Conservation (phyloP, 2,888 invertebrate species). For the Lepidocyrtoides sp. region DNA sequence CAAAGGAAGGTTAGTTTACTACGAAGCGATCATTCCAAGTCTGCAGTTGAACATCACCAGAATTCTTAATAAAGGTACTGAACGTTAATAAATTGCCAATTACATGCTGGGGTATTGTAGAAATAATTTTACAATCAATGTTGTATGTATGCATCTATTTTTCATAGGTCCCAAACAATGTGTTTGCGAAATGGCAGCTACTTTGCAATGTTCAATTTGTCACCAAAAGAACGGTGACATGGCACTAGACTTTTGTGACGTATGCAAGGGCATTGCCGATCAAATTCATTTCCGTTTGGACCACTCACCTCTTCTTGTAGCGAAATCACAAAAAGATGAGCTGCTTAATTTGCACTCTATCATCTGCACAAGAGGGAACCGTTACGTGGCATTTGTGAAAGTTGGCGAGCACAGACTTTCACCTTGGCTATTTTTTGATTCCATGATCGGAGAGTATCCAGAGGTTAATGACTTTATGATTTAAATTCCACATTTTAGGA, state of each 20-base stretch:
- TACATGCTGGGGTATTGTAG: too few relatives aligned
- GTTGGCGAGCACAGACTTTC: slow-evolving; percentile 59
- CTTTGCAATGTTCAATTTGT: slow-evolving; percentile 74
- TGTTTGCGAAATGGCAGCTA: slow-evolving; percentile 78
- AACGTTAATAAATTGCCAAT: too few relatives aligned
- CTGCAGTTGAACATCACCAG: slow-evolving; percentile 73
- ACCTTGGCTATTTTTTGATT: slow-evolving; percentile 81
- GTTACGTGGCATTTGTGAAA: slow-evolving; percentile 78
- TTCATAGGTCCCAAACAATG: slow-evolving; percentile 79
- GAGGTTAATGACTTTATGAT: too few relatives aligned
- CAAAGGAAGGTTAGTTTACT: slow-evolving; percentile 80
- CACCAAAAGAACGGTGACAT: slow-evolving; percentile 75
- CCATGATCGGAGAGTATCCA: slow-evolving; percentile 70
- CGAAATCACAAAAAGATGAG: slow-evolving; percentile 66
- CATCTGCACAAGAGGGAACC: slow-evolving; percentile 78
- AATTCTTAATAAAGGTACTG: slow-evolving; percentile 61
- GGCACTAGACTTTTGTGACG: slow-evolving; percentile 76
- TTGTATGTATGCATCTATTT: too few relatives aligned
- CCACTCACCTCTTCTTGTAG: slow-evolving; percentile 68
- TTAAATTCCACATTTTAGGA: not conserved
- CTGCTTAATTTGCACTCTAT: slow-evolving; percentile 79
- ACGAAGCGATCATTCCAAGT: slow-evolving; percentile 81
- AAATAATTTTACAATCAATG: too few relatives aligned
- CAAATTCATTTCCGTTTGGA: slow-evolving; percentile 72
- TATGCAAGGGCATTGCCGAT: slow-evolving; percentile 68